Base-by-base conservation (phyloP, 2,888 invertebrate species). In the Opisthograptis luteolata region DNA sequence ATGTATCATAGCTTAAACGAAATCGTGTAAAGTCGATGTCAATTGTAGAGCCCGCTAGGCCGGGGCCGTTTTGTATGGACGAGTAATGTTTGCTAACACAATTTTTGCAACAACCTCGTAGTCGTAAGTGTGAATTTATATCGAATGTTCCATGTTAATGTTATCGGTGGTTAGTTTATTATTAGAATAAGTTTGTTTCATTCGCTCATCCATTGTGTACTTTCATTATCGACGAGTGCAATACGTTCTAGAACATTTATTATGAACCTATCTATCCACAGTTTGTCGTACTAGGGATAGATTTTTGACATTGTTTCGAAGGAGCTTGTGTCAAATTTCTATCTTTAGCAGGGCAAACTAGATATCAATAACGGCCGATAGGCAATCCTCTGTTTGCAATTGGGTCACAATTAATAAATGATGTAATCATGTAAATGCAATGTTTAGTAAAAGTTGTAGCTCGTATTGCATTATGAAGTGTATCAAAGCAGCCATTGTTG, bases 1-100 rank as follows among this genome's bases (percentile, higher is more conserved):
- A 64, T 87, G 87, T 87, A 85, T 80, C 75, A 85, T 86, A 87
- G 87, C 85, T 84, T 87, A 84, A 79, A 80, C 61, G 66, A 71
- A 79, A 77, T 84, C 79, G 76, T 88, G 85, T 87, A 87, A 83
- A 83, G 82, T 88, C 81, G 85, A 88, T 88, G 89, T 89, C 89
- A 89, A 89, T 89, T 89, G 81, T 89, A 87, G 86, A 64, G 75
- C 74, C 68, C 80, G 78, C 72, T 79, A 82, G 82, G 55, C 67
- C 76, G 84, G 68, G 71, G 59, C 62, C 62, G 68, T 81, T 81
- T 86, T 86, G 80, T 87, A 86, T 79, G 76, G 68, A 71, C 55
- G 58, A 66, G 27, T 61, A 65, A 64, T 54, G 70, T 86, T 87
- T 87, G 88, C 87, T 88, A 84, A 79, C 78, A 86, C 80, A 79